These are phyloP conservation scores for Petrolisthes manimaculis DNA, from an alignment of 2,888 invertebrate species.

Conservation along the genomic window DNA sequence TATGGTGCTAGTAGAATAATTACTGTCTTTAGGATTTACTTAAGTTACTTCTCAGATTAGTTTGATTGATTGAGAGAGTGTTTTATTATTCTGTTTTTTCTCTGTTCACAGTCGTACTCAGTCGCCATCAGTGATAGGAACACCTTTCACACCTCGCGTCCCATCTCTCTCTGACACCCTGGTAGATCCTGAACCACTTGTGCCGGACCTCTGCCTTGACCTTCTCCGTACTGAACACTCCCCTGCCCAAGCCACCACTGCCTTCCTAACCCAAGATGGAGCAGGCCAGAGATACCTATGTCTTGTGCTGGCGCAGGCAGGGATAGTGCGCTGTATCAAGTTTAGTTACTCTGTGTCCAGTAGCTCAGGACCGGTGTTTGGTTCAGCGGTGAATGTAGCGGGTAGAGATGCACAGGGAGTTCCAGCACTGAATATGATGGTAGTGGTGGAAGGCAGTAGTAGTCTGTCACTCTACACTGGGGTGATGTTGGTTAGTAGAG, in stretches of 20 bases:
- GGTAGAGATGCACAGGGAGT: conserved; percentile 88
- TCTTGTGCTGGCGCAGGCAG: conserved; percentile 78
- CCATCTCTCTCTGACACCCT: conserved; percentile 68
- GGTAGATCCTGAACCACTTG: conserved; percentile 76
- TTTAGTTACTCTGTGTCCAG: conserved; percentile 77
- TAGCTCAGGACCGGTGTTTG: conserved; percentile 77
- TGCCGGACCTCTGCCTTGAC: conserved; percentile 89
- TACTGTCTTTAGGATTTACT: no score
- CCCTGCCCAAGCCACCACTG: conserved; percentile 73
- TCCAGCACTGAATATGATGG: conserved; percentile 84
- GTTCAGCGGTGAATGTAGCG: conserved; percentile 78
- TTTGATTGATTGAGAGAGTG: conserved; percentile 2
- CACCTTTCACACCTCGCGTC: conserved; percentile 63
- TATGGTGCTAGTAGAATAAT: no score
- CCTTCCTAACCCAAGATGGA: conserved; percentile 87
- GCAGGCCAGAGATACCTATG: conserved; percentile 88
- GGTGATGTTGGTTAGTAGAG: conserved; percentile 82
- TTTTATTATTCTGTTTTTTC: neutral
- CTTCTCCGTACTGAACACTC: conserved; percentile 86
- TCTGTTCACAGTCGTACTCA: conserved; percentile 71
- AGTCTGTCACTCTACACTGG: conserved; percentile 88
- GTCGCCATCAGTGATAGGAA: conserved; percentile 70
- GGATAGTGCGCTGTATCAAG: conserved; percentile 78
- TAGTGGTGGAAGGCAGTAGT: conserved; percentile 83
- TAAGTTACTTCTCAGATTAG: no score